Evolutionary conservation across 2,113 vertebrate genomes (phyloP).

Genomic region (Lota lota): DNA sequence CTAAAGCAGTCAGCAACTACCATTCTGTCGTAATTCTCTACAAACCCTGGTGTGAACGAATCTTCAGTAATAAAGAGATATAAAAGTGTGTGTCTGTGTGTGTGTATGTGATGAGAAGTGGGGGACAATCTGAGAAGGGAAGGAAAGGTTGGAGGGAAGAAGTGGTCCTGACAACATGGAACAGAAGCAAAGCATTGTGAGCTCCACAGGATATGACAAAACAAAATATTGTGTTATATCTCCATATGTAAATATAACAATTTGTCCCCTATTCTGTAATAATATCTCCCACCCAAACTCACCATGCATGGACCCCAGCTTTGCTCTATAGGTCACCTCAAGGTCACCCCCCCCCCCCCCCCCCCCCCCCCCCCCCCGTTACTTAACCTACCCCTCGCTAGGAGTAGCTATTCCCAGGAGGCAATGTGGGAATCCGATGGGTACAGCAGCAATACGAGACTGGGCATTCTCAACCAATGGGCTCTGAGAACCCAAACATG

Average conservation of each 20-base stretch:
- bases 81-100: too few species aligned
- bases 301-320: too few species aligned
- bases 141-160: background rate
- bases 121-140: background rate
- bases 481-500: too few species aligned
- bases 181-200: conserved; percentile 47
- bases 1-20: conserved; percentile 38
- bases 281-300: background rate
- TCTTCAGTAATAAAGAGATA: conserved; percentile 18
- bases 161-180: background rate
- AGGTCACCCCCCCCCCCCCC: too few species aligned
- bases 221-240: conserved; percentile 18
- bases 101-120: background rate
- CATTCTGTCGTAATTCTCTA: conserved; percentile 39
- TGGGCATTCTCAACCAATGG: too few species aligned
- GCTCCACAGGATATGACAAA: conserved; percentile 55
- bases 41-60: conserved; percentile 13
- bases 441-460: too few species aligned
- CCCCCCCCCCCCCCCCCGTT: too few species aligned
- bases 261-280: conserved; percentile 19
- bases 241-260: conserved; percentile 12
- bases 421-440: too few species aligned
- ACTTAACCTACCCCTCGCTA: too few species aligned
- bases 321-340: too few species aligned
- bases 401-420: too few species aligned